These are phyloP conservation scores for Cinara cedri DNA, from an alignment of 2,888 invertebrate genomes.

Conservation along the genomic window DNA sequence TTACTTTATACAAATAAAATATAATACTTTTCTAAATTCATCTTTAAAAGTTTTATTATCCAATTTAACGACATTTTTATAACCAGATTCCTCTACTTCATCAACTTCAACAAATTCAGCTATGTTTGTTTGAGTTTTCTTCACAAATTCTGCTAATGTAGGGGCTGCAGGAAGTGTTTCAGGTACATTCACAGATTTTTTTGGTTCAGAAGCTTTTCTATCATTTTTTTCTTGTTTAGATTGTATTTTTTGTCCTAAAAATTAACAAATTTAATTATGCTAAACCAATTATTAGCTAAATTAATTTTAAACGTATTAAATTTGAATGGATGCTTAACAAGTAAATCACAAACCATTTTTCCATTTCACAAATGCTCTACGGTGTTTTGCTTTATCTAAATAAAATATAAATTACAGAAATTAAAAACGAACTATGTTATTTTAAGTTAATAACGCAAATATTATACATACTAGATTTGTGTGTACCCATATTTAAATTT, in stretches of 20 bases:
- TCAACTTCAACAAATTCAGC: constrained; percentile 35
- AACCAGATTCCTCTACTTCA: constrained; percentile 12
- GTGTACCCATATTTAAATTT: constrained; percentile 29
- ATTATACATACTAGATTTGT: constrained; percentile 50
- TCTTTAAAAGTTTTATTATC: constrained; percentile 53
- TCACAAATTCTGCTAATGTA: constrained; percentile 46
- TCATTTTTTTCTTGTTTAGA: constrained; percentile 2
- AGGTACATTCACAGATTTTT: not conserved
- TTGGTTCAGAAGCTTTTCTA: constrained; percentile 17
- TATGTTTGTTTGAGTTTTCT: too few species aligned
- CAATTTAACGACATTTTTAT: constrained; percentile 53
- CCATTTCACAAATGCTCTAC: constrained; percentile 48
- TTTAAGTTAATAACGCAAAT: not conserved
- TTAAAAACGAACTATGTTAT: not conserved
- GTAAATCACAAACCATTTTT: constrained; percentile 37
- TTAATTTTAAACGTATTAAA: too few species aligned
- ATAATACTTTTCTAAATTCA: constrained; percentile 51
- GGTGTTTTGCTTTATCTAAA: constrained; percentile 50
- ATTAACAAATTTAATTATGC: not conserved
- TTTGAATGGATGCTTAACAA: not conserved
- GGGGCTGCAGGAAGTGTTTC: constrained; percentile 13
- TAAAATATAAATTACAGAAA: not conserved
- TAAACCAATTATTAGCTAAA: too few species aligned
- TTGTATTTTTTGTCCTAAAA: constrained; percentile 32
- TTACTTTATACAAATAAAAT: not conserved